Percentiles rank a stretch among this genome's conserved stretches.
Conservation (phyloP, 30 jellyfish, hydroid and myxozoan species). For the Morbakka virulenta region DNA sequence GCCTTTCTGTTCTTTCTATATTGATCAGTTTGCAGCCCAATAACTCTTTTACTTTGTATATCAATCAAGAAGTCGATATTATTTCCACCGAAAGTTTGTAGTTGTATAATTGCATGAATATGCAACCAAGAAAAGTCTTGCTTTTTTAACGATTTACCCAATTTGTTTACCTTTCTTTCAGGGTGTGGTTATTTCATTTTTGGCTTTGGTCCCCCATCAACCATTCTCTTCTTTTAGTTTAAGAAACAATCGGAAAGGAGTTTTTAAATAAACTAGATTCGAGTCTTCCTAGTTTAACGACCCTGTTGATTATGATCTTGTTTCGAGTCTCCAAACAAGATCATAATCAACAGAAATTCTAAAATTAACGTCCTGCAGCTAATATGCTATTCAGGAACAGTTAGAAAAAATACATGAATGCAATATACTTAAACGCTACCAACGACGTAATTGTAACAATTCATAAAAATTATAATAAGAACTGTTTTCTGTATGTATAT, state of each 20-base stretch:
- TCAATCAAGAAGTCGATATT: background rate
- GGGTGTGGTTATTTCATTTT: background rate
- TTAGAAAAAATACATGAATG: no score
- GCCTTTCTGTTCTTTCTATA: slow-evolving; percentile 21
- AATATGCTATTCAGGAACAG: no score
- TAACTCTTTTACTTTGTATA: background rate
- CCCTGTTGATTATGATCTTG: no score
- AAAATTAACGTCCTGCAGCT: no score
- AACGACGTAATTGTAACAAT: no score
- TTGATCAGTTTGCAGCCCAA: slow-evolving; percentile 2
- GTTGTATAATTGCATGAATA: slow-evolving; percentile 6
- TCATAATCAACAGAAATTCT: no score
- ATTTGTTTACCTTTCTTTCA: slow-evolving; percentile 20
- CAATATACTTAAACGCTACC: no score
- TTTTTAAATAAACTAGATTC: background rate
- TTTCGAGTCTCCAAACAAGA: no score
- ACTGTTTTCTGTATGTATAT: no score
- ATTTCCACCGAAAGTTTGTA: background rate
- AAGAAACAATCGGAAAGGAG: background rate
- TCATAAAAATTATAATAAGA: no score
- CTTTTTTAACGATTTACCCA: slow-evolving; percentile 6
- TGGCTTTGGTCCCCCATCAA: slow-evolving; percentile 11
- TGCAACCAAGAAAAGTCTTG: slow-evolving; percentile 16
- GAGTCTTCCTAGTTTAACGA: no score
- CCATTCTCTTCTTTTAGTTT: background rate